Percentiles rank a stretch among this genome's conserved stretches.
Conservation (phyloP, 2,888 invertebrate genomes). For the Aspidiotus rigidus region DNA sequence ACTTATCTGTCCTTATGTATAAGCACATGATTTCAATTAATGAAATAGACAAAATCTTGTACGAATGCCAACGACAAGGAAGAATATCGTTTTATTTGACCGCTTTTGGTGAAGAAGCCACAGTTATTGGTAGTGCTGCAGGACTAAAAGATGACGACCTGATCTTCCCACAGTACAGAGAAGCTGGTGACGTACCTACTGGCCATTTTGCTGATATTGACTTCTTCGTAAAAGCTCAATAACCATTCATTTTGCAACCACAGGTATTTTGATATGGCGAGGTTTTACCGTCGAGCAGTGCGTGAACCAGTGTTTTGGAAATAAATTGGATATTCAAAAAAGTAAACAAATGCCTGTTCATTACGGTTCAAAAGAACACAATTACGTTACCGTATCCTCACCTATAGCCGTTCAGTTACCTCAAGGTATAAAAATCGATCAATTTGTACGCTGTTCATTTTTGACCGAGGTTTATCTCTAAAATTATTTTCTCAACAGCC, state of each 20-base stretch:
- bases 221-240: neutral
- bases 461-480: no score
- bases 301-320: constrained; percentile 96
- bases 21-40: constrained; percentile 79
- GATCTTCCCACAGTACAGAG: constrained; percentile 94
- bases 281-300: constrained; percentile 75
- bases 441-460: no score
- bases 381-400: constrained; percentile 92
- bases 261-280: constrained; percentile 79
- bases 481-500: constrained; percentile 46
- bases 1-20: constrained; percentile 77
- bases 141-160: constrained; percentile 71
- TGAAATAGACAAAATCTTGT: constrained; percentile 90
- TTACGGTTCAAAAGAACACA: constrained; percentile 74
- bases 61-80: constrained; percentile 91
- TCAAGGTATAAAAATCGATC: constrained; percentile 52
- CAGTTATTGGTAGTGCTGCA: constrained; percentile 91
- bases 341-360: constrained; percentile 98
- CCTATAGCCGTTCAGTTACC: constrained; percentile 95
- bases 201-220: neutral
- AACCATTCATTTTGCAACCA: neutral
- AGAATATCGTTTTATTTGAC: constrained; percentile 99
- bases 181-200: constrained; percentile 58
- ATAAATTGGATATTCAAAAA: constrained; percentile 69
- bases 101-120: constrained; percentile 93